phyloP scores from a whole-genome alignment of 2,797 vertebrate species.

The Rhynchonycteris naso region DNA sequence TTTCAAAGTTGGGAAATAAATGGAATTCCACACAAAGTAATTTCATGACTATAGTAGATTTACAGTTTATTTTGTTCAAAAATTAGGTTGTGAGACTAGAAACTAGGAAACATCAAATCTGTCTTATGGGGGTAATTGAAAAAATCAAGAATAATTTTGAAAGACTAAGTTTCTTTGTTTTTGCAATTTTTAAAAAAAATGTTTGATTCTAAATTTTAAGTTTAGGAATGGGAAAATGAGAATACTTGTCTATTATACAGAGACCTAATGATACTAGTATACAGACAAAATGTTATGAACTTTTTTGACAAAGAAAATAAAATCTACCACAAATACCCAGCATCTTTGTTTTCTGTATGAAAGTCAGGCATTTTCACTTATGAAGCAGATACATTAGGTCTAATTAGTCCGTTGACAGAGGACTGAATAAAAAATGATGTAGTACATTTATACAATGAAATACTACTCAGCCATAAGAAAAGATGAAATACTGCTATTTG shows the following conservation, averaged over 20 bases:
- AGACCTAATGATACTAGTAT: neutral
- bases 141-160: neutral
- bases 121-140: neutral
- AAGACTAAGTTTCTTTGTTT: neutral
- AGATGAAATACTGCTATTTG: no score
- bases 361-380: conserved; percentile 2
- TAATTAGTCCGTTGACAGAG: neutral
- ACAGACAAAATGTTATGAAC: neutral
- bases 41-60: neutral
- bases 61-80: neutral
- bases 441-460: no score
- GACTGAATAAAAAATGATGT: no score
- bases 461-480: no score
- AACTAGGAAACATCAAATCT: neutral
- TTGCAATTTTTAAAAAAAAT: neutral
- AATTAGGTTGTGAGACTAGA: neutral
- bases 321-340: neutral
- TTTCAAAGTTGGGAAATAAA: conserved; percentile 12
- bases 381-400: neutral
- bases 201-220: neutral
- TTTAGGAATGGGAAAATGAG: neutral
- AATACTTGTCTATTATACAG: neutral
- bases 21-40: neutral
- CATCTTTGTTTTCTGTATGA: neutral
- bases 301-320: neutral